Evolutionary conservation across 2,888 invertebrate genomes (phyloP), one percentile per base, ranked within the genome.

Genomic region (Amphipyra berbera): DNA sequence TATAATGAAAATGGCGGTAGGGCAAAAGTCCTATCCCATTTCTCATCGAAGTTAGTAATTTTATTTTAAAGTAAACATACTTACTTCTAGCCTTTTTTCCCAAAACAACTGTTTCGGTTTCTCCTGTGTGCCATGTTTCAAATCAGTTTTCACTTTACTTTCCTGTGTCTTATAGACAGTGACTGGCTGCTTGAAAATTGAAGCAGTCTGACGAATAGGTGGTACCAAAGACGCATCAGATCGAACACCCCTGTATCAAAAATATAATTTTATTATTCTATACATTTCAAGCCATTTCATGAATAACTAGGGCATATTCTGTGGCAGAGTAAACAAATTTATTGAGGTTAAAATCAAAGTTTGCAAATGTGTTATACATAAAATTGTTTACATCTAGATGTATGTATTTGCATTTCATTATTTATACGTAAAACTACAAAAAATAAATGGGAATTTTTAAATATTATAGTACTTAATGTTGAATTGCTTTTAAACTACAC

Each of bases 121-220:
- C 83, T 98, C 98, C 90, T 98, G 98, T 61, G 97, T 97, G 33
- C 98, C 98, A 91, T 98, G 98, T 91, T 99, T 99, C 76, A 98
- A 95, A 83, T 99, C 99, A 6, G 96, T 96, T 90, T 98, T 98
- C 12, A 98, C 98, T 94, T 98, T 97, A 82, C 98, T 97, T 86
- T 98, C 98, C 88, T 98, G 98, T 33, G 98, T 98, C 88, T 98
- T 98, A 82, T 98, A 97, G 6, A 99, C 98, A 0, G 99, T 99
- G 0, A 99, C 99, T 0, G 99, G 99, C 88, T 99, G 99, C 88
- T 99, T 99, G 90, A 99, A 99, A 85, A 99, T 99, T 2, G 99
- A 99, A 0, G 99, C 99, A 0, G 99, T 99, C 94, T 99, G 99
- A 46, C 99, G 96, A 68, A 99, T 99, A 1, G 99, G 99, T 49